These are phyloP conservation scores for Apodemus agrarius DNA, from an alignment of 2,797 vertebrate species.

Conservation along the genomic window DNA sequence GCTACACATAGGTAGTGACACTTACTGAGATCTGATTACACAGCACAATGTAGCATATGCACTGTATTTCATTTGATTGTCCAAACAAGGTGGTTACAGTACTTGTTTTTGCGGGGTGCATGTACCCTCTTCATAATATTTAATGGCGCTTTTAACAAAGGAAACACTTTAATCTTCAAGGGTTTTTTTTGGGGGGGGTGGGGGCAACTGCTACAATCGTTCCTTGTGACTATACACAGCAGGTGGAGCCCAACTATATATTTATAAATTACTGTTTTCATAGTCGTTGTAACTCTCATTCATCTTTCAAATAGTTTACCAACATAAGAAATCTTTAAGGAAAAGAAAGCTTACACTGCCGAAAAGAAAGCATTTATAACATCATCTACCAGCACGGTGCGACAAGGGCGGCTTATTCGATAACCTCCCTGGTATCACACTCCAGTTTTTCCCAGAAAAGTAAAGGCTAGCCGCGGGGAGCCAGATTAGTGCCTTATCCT, in stretches of 20 bases:
- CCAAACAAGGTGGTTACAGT: neutral
- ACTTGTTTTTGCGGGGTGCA: neutral
- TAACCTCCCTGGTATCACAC: neutral
- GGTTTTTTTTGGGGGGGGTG: neutral
- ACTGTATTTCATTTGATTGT: slow-evolving; percentile 35
- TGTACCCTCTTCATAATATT: slow-evolving; percentile 22
- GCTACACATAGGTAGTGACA: neutral
- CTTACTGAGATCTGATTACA: slow-evolving; percentile 24
- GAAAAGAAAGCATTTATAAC: slow-evolving; percentile 44
- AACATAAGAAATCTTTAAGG: slow-evolving; percentile 21
- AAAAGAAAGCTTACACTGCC: slow-evolving; percentile 14
- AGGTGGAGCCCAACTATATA: neutral
- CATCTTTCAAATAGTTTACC: neutral
- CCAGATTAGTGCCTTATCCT: neutral
- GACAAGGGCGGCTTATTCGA: neutral
- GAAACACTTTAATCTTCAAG: slow-evolving; percentile 12
- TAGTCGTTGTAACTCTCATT: slow-evolving; percentile 8
- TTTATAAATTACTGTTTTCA: slow-evolving; percentile 43
- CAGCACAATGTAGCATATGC: neutral
- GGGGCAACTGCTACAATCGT: neutral
- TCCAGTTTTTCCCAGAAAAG: slow-evolving; percentile 17
- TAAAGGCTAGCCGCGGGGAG: slow-evolving; percentile 23
- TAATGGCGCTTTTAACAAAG: slow-evolving; percentile 25
- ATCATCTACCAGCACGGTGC: neutral
- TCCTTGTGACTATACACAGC: neutral